Base-by-base conservation (phyloP, 2,888 invertebrate species). In the Tribolium freemani region DNA sequence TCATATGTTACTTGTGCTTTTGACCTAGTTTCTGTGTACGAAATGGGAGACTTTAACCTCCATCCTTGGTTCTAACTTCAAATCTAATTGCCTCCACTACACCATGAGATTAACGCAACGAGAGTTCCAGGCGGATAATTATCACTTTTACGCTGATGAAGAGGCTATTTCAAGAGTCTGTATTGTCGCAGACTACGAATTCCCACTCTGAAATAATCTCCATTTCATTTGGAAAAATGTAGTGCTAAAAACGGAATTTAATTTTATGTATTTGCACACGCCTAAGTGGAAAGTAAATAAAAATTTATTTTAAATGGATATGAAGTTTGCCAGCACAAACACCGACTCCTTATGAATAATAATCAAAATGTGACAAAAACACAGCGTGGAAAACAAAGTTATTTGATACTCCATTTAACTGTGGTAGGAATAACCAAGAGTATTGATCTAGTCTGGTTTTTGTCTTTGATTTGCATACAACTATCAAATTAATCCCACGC, bases 1-100 rank as follows among this genome's bases (percentile, higher is more conserved):
- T 67, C 67, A 67, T 57, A 67, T 57, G 67, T 46, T 46, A 56
- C 31, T 53, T 63, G 67, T 67, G 67, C 67, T 67, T 57, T 57
- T 57, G 67, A 67, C 67, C 67, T 30, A 57, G 57, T 67, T 67
- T 11, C 46, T 13, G 1, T 5, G 16, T 10, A 57, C 20, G 44
- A 44, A n/a, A 16, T 16, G 57, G 13, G 44, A 44, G 44, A 16
- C 11, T 56, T 5, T 20, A 26, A 6, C n/a, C 60, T 31, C 38
- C 11, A 31, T 16, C 21, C 16, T 63, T 50, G 31, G 26, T 16
- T 45, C 10, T 53, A 45, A 54, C 44, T 54, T 45, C 4, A 20
- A 46, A 66, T 21, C 45, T 67, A 67, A 67, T 67, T 67, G 57
- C 67, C 67, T 57, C 56, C 16, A 57, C 56, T 48, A 57, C 67